A percentile compares a stretch with the other conserved stretches of the same genome.
Evolutionary conservation across 2,797 vertebrate genomes (phyloP).

Genomic region (Tragelaphus eurycerus): DNA sequence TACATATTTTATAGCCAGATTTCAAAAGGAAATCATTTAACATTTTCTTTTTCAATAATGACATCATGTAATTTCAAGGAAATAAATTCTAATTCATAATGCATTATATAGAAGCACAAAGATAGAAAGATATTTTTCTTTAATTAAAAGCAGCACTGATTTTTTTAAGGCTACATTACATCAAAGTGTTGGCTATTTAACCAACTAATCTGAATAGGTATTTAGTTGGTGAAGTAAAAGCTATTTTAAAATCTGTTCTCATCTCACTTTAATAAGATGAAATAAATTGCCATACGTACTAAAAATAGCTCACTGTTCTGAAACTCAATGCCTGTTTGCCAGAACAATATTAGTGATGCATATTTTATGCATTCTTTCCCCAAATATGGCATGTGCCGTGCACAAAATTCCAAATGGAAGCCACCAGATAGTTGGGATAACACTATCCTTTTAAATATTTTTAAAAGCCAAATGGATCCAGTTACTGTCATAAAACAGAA

Average conservation of each 20-base stretch:
- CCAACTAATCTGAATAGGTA: constrained; percentile 51
- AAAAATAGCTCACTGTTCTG: constrained; percentile 81
- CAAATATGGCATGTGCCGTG: constrained; percentile 83
- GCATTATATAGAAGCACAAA: background rate
- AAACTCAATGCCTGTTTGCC: constrained; percentile 76
- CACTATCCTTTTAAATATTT: constrained; percentile 34
- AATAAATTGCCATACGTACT: constrained; percentile 75
- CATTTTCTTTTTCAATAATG: background rate
- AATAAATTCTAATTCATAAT: constrained; percentile 26
- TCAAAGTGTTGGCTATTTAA: constrained; percentile 33
- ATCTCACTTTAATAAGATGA: constrained; percentile 78
- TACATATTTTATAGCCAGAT: constrained; percentile 21
- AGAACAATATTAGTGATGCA: constrained; percentile 78
- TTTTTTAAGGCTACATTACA: background rate
- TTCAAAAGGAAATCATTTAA: constrained; percentile 25
- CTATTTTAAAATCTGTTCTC: constrained; percentile 83
- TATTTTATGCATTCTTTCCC: constrained; percentile 84
- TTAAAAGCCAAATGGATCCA: constrained; percentile 26
- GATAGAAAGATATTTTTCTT: background rate
- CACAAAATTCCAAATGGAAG: constrained; percentile 67
- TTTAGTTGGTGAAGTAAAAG: constrained; percentile 75
- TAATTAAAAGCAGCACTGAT: background rate
- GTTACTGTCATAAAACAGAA: constrained; percentile 39
- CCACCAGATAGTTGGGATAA: constrained; percentile 36
- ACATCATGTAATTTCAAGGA: background rate